Evolutionary conservation across 2,888 invertebrate genomes (phyloP), one percentile per base, ranked within the genome.

Genomic region (Lepidochrysops patricia): DNA sequence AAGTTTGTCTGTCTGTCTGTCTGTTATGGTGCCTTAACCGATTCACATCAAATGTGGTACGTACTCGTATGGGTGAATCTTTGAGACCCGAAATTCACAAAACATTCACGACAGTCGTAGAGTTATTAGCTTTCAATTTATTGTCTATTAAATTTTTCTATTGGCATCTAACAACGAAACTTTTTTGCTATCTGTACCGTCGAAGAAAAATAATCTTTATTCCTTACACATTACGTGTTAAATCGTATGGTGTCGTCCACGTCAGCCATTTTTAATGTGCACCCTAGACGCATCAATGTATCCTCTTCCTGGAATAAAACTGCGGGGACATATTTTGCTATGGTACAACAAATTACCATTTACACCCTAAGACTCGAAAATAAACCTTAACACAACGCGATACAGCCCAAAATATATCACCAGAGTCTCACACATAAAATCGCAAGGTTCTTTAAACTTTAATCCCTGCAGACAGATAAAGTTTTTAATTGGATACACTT

Each of bases 251-350:
- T 60, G 56, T 49, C 23, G n/a, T 19, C 13, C 54, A 9, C 13
- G 61, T 49, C 61, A 57, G 61, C 61, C 66, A 64, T 64, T 70
- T 75, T 75, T 78, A 77, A 79, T 79, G 78, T 71, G 72, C 74
- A 75, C 72, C 71, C 75, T 78, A 80, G 79, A 76, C 64, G 69
- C 71, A 74, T 75, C 71, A 70, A 67, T 67, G 64, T 64, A 66
- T 73, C 69, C 64, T 66, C 64, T 70, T 71, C 72, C 68, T 63
- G 64, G 70, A 69, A 72, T 65, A 67, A 64, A 66, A 66, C 67
- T 66, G 65, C 67, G 58, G 66, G 66, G 68, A 68, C 67, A 68
- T 66, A n/a, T n/a, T n/a, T 66, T 63, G 63, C 66, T 60, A 63
- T 60, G 58, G 62, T 64, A 65, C 64, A 62, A 66, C 64, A 63